phyloP scores from a whole-genome alignment of 2,797 vertebrate species.

The Kryptolebias ocellatus region DNA sequence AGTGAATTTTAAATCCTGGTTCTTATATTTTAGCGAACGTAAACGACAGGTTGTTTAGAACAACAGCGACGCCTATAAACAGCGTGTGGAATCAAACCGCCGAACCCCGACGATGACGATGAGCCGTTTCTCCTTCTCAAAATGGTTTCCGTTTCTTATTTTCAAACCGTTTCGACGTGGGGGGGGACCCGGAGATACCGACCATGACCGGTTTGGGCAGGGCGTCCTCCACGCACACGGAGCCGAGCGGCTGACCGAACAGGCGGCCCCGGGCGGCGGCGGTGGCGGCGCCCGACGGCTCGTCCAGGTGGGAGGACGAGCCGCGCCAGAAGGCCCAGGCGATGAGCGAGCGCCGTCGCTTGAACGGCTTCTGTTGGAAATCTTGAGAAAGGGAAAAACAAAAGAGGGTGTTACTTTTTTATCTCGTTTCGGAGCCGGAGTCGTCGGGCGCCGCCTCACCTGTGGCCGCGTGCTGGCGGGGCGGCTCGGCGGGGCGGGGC shows the following conservation, averaged over 20 bases:
- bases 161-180: no score
- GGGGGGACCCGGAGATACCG: constrained; percentile 30
- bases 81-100: no score
- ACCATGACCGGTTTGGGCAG: constrained; percentile 92
- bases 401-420: no score
- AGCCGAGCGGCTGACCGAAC: constrained; percentile 85
- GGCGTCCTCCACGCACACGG: constrained; percentile 85
- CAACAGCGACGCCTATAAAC: no score
- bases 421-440: no score
- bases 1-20: no score
- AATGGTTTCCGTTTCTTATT: no score
- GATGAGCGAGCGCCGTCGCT: constrained; percentile 90
- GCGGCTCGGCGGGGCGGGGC: constrained; percentile 79
- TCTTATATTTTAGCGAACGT: no score
- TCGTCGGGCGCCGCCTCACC: constrained; percentile 71
- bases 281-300: constrained; percentile 75
- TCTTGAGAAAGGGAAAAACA: constrained; percentile 64
- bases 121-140: no score
- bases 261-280: constrained; percentile 81
- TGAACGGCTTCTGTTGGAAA: constrained; percentile 84
- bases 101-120: no score
- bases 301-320: constrained; percentile 85
- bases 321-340: constrained; percentile 94
- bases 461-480: constrained; percentile 70
- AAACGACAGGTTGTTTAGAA: no score